A percentile compares a stretch with the other conserved stretches of the same genome.
phyloP scores from a whole-genome alignment of 2,797 vertebrate genomes.

The Chiroxiphia lanceolata region DNA sequence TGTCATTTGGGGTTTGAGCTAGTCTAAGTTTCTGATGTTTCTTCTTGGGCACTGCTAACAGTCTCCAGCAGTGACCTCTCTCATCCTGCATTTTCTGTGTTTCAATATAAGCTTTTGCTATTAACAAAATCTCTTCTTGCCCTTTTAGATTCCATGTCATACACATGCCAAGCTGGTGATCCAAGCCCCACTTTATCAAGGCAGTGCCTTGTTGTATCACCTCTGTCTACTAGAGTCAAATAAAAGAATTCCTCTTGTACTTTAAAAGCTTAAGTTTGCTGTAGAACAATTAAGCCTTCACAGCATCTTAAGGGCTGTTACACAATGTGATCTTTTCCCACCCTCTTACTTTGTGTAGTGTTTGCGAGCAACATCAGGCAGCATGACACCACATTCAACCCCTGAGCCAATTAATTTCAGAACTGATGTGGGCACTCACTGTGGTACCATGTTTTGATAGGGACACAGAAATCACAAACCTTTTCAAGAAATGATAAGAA shows the following conservation, averaged over 20 bases:
- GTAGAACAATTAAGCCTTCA: not conserved
- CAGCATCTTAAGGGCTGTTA: not conserved
- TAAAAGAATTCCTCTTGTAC: not conserved
- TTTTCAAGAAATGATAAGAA: not conserved
- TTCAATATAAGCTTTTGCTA: not conserved
- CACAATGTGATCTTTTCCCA: not conserved
- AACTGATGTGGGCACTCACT: not conserved
- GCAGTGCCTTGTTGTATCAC: not conserved
- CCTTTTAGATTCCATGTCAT: not conserved
- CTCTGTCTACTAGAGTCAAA: not conserved
- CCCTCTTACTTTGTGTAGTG: rapidly evolving
- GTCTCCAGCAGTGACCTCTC: not conserved
- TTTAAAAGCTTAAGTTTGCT: not conserved
- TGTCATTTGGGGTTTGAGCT: not conserved
- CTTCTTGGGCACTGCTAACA: not conserved
- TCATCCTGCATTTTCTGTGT: not conserved
- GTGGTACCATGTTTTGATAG: rapidly evolving
- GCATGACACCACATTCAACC: not conserved
- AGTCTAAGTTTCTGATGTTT: not conserved
- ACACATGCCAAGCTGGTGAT: rapidly evolving
- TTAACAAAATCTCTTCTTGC: slow-evolving; percentile 9
- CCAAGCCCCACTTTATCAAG: not conserved
- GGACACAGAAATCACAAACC: not conserved
- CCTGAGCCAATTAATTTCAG: not conserved
- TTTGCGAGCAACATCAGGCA: rapidly evolving